Evolutionary conservation across 2,797 vertebrate species (phyloP).

Genomic region (Enteromius anoplus): DNA sequence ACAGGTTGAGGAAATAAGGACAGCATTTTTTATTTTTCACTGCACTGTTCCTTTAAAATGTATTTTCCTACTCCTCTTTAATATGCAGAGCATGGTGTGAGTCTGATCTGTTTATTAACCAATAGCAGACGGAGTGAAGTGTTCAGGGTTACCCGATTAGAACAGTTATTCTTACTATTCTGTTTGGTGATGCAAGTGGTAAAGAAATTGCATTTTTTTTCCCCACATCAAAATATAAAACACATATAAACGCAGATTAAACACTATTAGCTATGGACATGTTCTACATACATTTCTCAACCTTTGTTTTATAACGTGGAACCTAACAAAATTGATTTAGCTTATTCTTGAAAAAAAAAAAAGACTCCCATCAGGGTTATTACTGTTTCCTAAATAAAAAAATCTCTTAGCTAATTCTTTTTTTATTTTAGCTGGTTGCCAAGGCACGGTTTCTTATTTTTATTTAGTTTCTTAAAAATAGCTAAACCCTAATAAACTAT

Average conservation of each 20-base stretch:
- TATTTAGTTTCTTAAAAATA: neutral
- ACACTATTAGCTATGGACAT: neutral
- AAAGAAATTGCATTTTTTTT: neutral
- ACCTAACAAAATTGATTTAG: neutral
- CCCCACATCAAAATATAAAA: neutral
- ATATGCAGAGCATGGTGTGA: slow-evolving; percentile 3
- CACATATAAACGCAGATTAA: neutral
- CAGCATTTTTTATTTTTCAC: neutral
- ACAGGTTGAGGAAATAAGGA: neutral
- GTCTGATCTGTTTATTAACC: neutral
- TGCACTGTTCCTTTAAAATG: neutral
- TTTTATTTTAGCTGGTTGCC: neutral
- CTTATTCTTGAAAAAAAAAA: neutral
- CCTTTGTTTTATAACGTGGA: neutral
- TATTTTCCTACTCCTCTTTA: neutral
- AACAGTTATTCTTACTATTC: neutral
- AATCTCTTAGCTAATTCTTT: too few species aligned
- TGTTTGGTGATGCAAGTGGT: neutral
- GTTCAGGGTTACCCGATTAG: neutral
- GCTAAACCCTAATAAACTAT: neutral
- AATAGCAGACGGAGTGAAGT: neutral
- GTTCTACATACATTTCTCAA: neutral
- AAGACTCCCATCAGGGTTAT: neutral
- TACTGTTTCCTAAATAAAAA: neutral
- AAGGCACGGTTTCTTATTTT: neutral